phyloP scores from a whole-genome alignment of 1,140 invertebrate genomes.

The Papilio aristodemus region DNA sequence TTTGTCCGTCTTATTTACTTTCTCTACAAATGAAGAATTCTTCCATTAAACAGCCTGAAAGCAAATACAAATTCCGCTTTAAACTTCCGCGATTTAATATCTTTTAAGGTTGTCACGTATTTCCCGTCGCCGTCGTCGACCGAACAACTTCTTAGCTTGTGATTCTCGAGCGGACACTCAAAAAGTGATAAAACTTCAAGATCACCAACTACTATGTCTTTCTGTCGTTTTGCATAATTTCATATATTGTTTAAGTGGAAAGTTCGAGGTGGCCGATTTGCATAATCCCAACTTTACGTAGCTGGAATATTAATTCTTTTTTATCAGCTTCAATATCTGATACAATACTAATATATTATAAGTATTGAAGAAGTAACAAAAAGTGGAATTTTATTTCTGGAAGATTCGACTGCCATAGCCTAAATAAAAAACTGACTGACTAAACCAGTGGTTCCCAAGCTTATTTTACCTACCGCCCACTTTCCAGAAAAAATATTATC shows the following conservation, averaged over 20 bases:
- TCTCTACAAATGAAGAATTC: background rate
- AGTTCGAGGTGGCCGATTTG: conserved; percentile 39
- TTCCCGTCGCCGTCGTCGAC: background rate
- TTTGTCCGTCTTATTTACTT: no score
- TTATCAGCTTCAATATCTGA: conserved; percentile 14
- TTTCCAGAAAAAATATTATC: no score
- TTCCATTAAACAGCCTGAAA: background rate
- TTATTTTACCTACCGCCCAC: no score
- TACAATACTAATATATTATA: no score
- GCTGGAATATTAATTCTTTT: conserved; percentile 42
- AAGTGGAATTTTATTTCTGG: no score
- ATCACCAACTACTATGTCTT: conserved; percentile 32
- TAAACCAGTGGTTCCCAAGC: no score
- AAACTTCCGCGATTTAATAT: conserved; percentile 1
- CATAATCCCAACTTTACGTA: conserved; percentile 39
- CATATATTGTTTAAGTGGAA: conserved; percentile 50
- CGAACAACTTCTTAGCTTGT: conserved; percentile 15
- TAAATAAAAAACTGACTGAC: no score
- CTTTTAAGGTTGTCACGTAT: conserved; percentile 25
- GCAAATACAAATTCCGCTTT: background rate
- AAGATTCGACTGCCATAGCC: no score
- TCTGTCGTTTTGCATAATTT: conserved; percentile 45
- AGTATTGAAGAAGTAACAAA: no score
- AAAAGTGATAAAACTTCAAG: conserved; percentile 40
- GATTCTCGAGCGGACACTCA: conserved; percentile 26